Evolutionary conservation across 1,140 invertebrate genomes (phyloP), one percentile per base, ranked within the genome.

Genomic region (Gonatopus flavifemur): DNA sequence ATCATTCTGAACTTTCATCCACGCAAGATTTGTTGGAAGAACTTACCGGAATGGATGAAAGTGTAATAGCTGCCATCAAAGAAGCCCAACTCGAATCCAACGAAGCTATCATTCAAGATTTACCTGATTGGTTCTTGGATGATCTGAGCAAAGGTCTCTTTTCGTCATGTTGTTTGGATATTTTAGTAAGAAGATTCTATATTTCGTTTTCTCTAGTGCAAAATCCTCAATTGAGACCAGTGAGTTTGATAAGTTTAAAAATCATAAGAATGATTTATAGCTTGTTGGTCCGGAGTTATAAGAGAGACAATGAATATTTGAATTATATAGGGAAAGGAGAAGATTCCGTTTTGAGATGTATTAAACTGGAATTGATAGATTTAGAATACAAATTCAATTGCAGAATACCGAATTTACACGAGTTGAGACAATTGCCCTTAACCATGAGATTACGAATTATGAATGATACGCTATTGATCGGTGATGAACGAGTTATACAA

Each of bases 201-300:
- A 83, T 91, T 52, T 84, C 84, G 51, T 80, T 77, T 18, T 82
- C 86, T 12, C 89, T 93, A 78, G 81, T 91, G 8, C 91, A 94
- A 72, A 81, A 90, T 60, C 81, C 83, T 57, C 64, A 65, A 3
- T 69, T 79, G 19, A 67, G 78, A 6, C 82, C 87, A 49, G 80
- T 85, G n/a, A 83, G 85, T 55, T 51, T 74, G 13, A 81, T 84
- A 52, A 79, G 83, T 24, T 64, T 86, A 38, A 78, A 83, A 9
- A 83, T 94, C 32, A 60, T 93, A 25, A 72, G 77, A 59, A 80
- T 83, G 49, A 81, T 84, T 31, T 91, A 84, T 74, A 84, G 83
- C 47, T 74, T 91, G 43, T 62, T 93, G 1, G 72, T 81, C 12
- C 61, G 72, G 30, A 53, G 60, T 38, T 44, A 67, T 35, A 59